These are phyloP conservation scores for Takifugu bimaculatus DNA, from an alignment of 2,113 vertebrate genomes.

Conservation along the genomic window DNA sequence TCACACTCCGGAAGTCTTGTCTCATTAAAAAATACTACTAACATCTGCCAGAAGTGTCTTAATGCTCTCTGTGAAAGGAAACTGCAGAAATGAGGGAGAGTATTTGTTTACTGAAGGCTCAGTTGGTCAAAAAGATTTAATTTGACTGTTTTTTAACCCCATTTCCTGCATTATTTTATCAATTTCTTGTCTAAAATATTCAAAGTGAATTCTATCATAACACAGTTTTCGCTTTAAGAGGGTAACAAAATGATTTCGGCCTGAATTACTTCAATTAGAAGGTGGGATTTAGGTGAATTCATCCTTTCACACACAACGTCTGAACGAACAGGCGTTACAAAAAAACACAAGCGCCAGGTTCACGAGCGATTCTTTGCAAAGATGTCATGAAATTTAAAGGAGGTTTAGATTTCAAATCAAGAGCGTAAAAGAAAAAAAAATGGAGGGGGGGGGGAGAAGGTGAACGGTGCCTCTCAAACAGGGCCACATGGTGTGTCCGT, in stretches of 20 bases:
- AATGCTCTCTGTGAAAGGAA: constrained; percentile 20
- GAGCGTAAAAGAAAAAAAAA: constrained; percentile 26
- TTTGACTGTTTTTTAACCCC: no score
- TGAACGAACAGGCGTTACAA: neutral
- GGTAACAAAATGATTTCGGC: no score
- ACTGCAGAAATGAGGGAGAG: neutral
- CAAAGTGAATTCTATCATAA: no score
- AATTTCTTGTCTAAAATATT: no score
- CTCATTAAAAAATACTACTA: constrained; percentile 62
- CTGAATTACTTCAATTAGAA: no score
- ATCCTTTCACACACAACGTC: constrained; percentile 5
- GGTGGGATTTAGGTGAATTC: neutral
- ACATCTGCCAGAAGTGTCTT: constrained; percentile 58
- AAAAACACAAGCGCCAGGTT: neutral
- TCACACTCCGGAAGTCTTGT: constrained; percentile 76
- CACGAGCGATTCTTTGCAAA: constrained; percentile 30
- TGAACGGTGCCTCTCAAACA: constrained; percentile 50
- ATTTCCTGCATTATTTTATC: no score
- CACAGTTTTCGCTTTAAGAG: no score
- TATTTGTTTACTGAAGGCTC: constrained; percentile 2
- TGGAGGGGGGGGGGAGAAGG: constrained; percentile 1
- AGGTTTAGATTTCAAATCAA: constrained; percentile 40
- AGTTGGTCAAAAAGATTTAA: constrained; percentile 1
- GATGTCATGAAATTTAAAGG: constrained; percentile 39
- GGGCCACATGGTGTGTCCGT: constrained; percentile 66